Evolutionary conservation across 2,113 vertebrate species (phyloP).

Genomic region (Colius striatus): DNA sequence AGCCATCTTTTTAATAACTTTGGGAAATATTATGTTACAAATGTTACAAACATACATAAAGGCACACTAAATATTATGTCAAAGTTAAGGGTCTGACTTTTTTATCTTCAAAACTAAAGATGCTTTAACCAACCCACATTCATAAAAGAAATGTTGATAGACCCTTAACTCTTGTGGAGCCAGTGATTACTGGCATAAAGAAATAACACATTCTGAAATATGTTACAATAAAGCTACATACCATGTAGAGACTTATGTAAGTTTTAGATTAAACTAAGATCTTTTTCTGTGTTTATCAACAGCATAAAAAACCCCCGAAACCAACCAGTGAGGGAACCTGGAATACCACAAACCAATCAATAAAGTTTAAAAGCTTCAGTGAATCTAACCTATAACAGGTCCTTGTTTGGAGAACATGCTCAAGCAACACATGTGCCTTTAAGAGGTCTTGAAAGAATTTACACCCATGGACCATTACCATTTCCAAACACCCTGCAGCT

Average conservation of each 20-base stretch:
- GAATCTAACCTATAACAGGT: slow-evolving; percentile 84
- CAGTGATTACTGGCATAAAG: slow-evolving; percentile 67
- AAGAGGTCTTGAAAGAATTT: slow-evolving; percentile 90
- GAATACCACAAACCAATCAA: slow-evolving; percentile 78
- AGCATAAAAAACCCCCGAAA: not conserved
- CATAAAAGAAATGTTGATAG: slow-evolving; percentile 64
- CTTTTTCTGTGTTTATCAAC: slow-evolving; percentile 70
- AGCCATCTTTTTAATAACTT: slow-evolving; percentile 44
- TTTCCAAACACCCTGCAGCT: slow-evolving; percentile 86
- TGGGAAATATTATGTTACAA: slow-evolving; percentile 45
- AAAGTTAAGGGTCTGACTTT: slow-evolving; percentile 30
- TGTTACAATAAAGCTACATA: slow-evolving; percentile 28
- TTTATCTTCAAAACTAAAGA: slow-evolving; percentile 33
- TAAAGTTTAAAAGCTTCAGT: slow-evolving; percentile 81
- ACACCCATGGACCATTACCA: slow-evolving; percentile 87
- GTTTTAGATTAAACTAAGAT: slow-evolving; percentile 66
- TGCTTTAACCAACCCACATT: slow-evolving; percentile 33
- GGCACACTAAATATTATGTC: slow-evolving; percentile 5
- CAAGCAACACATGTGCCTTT: slow-evolving; percentile 86
- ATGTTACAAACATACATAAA: slow-evolving; percentile 40
- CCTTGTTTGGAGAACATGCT: slow-evolving; percentile 82
- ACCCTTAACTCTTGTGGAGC: slow-evolving; percentile 68
- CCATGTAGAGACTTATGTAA: slow-evolving; percentile 49
- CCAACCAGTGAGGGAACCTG: slow-evolving; percentile 70
- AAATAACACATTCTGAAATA: slow-evolving; percentile 53